phyloP scores from a whole-genome alignment of 2,888 invertebrate species.

The Perdita meconis region DNA sequence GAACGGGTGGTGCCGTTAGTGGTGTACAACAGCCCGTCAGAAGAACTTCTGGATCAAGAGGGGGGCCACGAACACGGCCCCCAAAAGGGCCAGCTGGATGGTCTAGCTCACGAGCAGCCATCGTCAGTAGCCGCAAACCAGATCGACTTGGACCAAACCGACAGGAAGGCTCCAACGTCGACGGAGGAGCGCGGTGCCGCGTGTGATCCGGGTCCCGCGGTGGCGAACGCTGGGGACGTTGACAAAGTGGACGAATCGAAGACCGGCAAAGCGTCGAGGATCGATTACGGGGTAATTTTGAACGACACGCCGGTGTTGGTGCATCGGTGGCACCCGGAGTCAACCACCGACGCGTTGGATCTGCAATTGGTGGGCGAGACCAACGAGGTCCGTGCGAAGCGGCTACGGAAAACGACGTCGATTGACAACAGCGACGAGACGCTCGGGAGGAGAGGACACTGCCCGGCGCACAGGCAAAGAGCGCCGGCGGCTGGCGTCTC shows the following conservation, averaged over 20 bases:
- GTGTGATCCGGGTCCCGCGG: conserved; percentile 44
- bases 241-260: conserved; percentile 43
- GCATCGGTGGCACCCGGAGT: conserved; percentile 51
- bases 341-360: conserved; percentile 58
- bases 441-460: conserved; percentile 41
- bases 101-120: conserved; percentile 65
- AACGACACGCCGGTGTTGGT: conserved; percentile 52
- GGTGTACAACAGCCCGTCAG: conserved; percentile 74
- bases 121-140: conserved; percentile 38
- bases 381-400: conserved; percentile 57
- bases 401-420: conserved; percentile 47
- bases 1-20: conserved; percentile 79
- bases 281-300: conserved; percentile 18
- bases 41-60: conserved; percentile 73
- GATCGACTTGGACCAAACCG: conserved; percentile 20
- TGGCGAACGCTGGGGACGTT: conserved; percentile 50
- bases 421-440: conserved; percentile 22
- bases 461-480: conserved; percentile 58
- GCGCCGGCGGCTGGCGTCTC: conserved; percentile 32
- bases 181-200: conserved; percentile 41
- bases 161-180: conserved; percentile 20
- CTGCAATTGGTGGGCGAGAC: conserved; percentile 46
- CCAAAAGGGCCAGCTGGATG: conserved; percentile 77
- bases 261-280: conserved; percentile 31
- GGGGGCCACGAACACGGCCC: conserved; percentile 79